A percentile compares a stretch with the other conserved stretches of the same genome.
phyloP scores from a whole-genome alignment of 2,888 invertebrate genomes.

The Allacma fusca region DNA sequence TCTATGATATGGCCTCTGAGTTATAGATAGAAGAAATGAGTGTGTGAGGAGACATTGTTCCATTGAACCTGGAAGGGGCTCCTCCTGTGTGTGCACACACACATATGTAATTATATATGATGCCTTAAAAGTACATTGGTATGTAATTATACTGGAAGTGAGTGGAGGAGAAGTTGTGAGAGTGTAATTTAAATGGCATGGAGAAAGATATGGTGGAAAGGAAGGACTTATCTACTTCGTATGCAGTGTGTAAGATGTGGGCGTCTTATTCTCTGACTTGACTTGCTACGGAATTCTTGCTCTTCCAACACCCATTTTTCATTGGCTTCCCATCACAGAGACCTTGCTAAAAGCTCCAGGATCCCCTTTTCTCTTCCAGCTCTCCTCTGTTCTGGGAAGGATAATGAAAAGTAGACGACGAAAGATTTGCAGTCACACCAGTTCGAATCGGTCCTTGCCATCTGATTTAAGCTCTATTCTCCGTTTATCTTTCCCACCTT shows the following conservation, averaged over 20 bases:
- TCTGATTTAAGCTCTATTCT: slow-evolving; percentile 41
- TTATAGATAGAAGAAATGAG: slow-evolving; percentile 5
- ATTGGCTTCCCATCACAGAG: slow-evolving; percentile 33
- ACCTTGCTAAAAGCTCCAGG: slow-evolving; percentile 21
- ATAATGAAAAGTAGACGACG: slow-evolving; percentile 15
- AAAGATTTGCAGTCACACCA: slow-evolving; percentile 38
- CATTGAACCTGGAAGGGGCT: background rate
- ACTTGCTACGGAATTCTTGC: slow-evolving; percentile 28
- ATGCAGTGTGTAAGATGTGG: slow-evolving; percentile 41
- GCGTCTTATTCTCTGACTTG: slow-evolving; percentile 36
- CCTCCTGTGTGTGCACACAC: slow-evolving; percentile 14
- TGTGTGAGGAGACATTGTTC: slow-evolving; percentile 39
- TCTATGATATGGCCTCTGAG: background rate
- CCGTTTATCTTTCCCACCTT: slow-evolving; percentile 34
- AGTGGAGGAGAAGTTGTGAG: background rate
- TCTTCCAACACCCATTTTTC: slow-evolving; percentile 39
- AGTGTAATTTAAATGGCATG: slow-evolving; percentile 49
- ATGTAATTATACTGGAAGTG: background rate
- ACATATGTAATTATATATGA: too few relatives aligned
- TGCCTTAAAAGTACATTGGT: too few relatives aligned
- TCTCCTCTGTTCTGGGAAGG: background rate
- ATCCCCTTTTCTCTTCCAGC: slow-evolving; percentile 19
- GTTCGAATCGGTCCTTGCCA: slow-evolving; percentile 41
- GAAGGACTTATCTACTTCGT: slow-evolving; percentile 46
- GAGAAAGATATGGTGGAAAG: slow-evolving; percentile 35